Base-by-base conservation (phyloP, 2,888 invertebrate genomes). In the Tachina grossa region DNA sequence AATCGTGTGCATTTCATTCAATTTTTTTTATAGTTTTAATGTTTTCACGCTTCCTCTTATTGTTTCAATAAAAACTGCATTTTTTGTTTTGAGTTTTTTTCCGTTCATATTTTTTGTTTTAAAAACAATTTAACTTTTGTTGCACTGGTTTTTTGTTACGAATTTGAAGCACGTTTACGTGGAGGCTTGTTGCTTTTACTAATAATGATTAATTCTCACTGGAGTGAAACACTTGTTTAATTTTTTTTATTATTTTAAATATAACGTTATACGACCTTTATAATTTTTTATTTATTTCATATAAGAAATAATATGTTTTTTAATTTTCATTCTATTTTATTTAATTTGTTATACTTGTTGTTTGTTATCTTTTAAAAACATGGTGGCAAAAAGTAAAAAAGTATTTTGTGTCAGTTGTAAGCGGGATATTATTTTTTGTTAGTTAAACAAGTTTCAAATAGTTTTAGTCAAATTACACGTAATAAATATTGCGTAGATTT, bases 391-490 rank as follows among this genome's bases (percentile, higher is more conserved):
- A n/a, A 16, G 3, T 2, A n/a, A 55, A 55, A 14, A 16, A 43
- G 43, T 19, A 66, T 22, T n/a, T 19, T 13, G 9, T 14, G 43
- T 53, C 2, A 65, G 2, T 75, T 61, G 41, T 2, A 14, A 75
- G 22, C 43, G 74, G 61, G 16, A 43, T 57, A 47, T 66, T 19
- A 55, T 57, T 16, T 39, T 57, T n/a, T 71, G 5, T 59, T 9
- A 51, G 19, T 31, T 10, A 39, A 61, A 63, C 68, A 71, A 76
- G 59, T 81, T 69, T 84, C 47, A 45, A 51, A 59, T 22, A 59
- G 0, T 45, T 82, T 71, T 57, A 74, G 59, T 63, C 63, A 85
- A 87, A 89, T 90, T 90, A 88, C 89, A 88, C 65, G 87, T 77
- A 86, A 59, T 53, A 53, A 69, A 53, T 79, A 72, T 63, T 79